Evolutionary conservation across 2,113 vertebrate species (phyloP).

Genomic region (Stegastes partitus): DNA sequence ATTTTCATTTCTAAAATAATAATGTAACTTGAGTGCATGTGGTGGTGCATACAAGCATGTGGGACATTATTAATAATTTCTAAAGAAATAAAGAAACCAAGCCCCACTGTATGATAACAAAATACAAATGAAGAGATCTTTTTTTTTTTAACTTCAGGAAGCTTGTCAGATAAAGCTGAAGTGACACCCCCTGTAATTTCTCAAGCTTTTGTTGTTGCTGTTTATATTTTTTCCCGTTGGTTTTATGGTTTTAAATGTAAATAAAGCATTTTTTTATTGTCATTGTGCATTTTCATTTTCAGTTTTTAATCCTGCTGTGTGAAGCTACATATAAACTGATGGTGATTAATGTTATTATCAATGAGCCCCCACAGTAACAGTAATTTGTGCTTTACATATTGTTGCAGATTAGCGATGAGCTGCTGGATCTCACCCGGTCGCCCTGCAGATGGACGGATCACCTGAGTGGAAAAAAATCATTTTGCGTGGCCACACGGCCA

Average conservation of each 20-base stretch:
- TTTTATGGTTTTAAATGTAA: too few relatives aligned
- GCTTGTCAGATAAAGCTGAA: too few relatives aligned
- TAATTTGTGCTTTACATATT: slow-evolving; percentile 21
- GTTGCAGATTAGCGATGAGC: slow-evolving; percentile 39
- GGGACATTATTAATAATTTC: too few relatives aligned
- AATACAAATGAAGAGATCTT: too few relatives aligned
- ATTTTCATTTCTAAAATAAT: background rate
- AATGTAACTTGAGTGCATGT: background rate
- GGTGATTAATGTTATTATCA: background rate
- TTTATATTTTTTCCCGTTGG: background rate
- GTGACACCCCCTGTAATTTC: too few relatives aligned
- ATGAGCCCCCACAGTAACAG: background rate
- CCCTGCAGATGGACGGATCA: slow-evolving; percentile 3
- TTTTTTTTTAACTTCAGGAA: too few relatives aligned
- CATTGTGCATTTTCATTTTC: background rate
- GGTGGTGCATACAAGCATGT: background rate
- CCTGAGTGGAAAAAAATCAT: background rate
- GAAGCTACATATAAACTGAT: background rate
- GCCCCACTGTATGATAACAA: too few relatives aligned
- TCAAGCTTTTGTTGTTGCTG: too few relatives aligned
- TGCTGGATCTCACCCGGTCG: background rate
- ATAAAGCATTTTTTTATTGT: background rate
- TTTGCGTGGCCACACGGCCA: background rate
- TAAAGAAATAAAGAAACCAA: too few relatives aligned
- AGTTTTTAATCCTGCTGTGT: background rate